Evolutionary conservation across 2,797 vertebrate species (phyloP), one percentile per base, ranked within the genome.

Genomic region (Botia almorhae): DNA sequence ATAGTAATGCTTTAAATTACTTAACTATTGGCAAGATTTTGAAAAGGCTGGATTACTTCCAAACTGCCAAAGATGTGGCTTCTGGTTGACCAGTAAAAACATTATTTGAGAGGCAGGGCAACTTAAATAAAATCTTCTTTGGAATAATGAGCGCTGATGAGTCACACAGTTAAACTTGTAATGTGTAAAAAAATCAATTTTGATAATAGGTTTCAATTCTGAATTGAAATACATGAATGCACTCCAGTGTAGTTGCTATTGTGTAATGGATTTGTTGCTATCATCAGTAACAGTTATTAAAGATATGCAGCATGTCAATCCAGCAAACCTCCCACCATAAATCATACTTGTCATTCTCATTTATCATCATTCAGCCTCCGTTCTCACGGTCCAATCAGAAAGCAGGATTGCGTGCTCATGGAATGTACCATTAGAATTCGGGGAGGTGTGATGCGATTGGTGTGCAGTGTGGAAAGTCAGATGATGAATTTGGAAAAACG

Each of bases 401-500:
- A n/a, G 48, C 19, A 1, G 36, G 72, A 29, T 70, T 84, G 84
- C 77, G 78, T 83, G 76, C 56, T 83, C 78, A 72, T 43, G 80
- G 87, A 85, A 5, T 0, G 53, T 83, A 88, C 89, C 88, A 89
- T 53, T 84, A 3, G 17, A 13, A n/a, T 17, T 2, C 0, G 4
- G 84, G 86, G 84, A 85, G 81, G 80, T 17, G 64, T 80, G 61
- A 65, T 16, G 56, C 75, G 55, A 48, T 48, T 14, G 21, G 6
- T 4, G 26, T 77, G 70, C 60, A 72, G 51, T 10, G 74, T 64
- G 79, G 81, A 84, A 81, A 85, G 19, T 58, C 68, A 86, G 84
- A 88, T 85, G 89, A 89, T 83, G 81, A 81, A 87, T 86, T 76
- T 58, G 74, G 1, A 68, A 65, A 81, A 50, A 71, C 53, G 78